phyloP scores from a whole-genome alignment of 2,888 invertebrate genomes.

The Xanthorhoe spadicearia region DNA sequence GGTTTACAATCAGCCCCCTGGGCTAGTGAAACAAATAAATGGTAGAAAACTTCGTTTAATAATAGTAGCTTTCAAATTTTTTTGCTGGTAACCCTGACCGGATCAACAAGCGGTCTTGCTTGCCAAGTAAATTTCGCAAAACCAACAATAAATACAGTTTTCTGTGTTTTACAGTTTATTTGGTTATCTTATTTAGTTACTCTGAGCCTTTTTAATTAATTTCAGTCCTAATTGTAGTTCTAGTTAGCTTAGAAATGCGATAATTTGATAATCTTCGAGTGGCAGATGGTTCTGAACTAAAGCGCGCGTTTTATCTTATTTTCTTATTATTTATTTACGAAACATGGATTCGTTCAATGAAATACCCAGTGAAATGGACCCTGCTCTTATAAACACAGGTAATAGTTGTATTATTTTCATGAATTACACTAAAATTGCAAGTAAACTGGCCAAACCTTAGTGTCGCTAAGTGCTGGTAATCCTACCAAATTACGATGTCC shows the following conservation, averaged over 20 bases:
- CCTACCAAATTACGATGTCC: slow-evolving; percentile 53
- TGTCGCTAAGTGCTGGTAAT: slow-evolving; percentile 52
- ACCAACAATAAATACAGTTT: slow-evolving; percentile 41
- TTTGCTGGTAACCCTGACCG: slow-evolving; percentile 62
- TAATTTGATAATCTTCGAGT: slow-evolving; percentile 57
- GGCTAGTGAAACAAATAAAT: neutral
- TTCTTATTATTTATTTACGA: slow-evolving; percentile 41
- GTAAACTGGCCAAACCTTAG: slow-evolving; percentile 38
- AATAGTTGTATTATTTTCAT: slow-evolving; percentile 43
- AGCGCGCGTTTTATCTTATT: slow-evolving; percentile 66
- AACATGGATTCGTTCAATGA: slow-evolving; percentile 66
- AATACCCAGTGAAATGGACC: slow-evolving; percentile 53
- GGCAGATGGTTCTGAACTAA: slow-evolving; percentile 73
- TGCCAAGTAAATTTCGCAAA: slow-evolving; percentile 48
- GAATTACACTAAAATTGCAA: slow-evolving; percentile 30
- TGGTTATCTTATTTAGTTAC: neutral
- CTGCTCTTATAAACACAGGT: slow-evolving; percentile 60
- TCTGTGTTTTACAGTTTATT: slow-evolving; percentile 18
- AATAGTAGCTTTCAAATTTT: slow-evolving; percentile 19
- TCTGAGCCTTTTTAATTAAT: slow-evolving; percentile 6
- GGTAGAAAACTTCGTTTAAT: neutral
- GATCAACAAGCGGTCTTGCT: slow-evolving; percentile 76
- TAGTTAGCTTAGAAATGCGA: slow-evolving; percentile 56
- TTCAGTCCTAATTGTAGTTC: slow-evolving; percentile 16
- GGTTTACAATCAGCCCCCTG: too few species aligned